These are phyloP conservation scores for Stichodactyla mertensii DNA, from an alignment of 64 coral and sea anemone species.

Conservation along the genomic window DNA sequence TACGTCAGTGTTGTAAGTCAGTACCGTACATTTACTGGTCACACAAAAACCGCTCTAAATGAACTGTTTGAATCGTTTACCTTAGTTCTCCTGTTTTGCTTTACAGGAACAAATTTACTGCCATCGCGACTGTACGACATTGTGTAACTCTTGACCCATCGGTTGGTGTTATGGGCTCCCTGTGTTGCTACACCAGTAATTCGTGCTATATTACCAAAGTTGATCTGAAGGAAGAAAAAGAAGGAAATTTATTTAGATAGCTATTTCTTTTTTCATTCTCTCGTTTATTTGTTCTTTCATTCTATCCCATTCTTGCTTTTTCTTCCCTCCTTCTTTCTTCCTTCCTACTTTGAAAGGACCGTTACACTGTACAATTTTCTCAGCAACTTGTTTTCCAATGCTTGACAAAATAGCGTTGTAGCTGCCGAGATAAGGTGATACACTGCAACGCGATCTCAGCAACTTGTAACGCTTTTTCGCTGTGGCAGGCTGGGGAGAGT, in stretches of 20 bases:
- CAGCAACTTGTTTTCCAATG: too few species aligned
- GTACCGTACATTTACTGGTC: too few species aligned
- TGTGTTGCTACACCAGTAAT: slow-evolving; percentile 59
- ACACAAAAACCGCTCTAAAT: too few species aligned
- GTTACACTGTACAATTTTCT: too few species aligned
- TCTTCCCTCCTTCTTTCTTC: background rate
- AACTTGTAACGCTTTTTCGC: too few species aligned
- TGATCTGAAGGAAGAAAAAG: slow-evolving; percentile 4
- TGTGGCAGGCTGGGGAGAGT: too few species aligned
- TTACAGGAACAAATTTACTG: slow-evolving; percentile 40
- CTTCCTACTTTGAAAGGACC: too few species aligned
- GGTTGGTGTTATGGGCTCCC: slow-evolving; percentile 68
- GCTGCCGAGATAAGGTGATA: too few species aligned
- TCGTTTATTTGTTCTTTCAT: background rate
- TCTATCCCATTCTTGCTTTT: background rate
- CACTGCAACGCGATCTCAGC: too few species aligned
- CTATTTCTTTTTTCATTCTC: background rate
- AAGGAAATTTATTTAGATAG: too few species aligned
- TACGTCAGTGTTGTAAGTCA: too few species aligned
- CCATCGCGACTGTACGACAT: slow-evolving; percentile 67
- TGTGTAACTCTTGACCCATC: slow-evolving; percentile 79
- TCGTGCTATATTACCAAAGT: slow-evolving; percentile 61
- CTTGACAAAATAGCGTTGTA: too few species aligned
- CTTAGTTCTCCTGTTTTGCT: slow-evolving; percentile 37
- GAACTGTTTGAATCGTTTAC: slow-evolving; percentile 6